phyloP scores from a whole-genome alignment of 2,888 invertebrate species.

The Nomada ruficornis region DNA sequence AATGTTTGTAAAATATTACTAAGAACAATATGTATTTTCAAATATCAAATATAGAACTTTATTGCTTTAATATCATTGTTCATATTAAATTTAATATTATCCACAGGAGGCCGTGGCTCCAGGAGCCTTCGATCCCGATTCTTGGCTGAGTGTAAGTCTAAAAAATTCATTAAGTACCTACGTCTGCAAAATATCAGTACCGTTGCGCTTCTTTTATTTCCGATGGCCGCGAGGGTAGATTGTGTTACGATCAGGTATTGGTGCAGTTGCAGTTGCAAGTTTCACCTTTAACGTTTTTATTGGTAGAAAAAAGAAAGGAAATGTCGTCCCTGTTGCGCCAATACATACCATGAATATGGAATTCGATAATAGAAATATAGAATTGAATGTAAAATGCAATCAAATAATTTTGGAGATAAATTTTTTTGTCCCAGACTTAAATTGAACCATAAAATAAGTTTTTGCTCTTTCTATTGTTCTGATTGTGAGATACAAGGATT shows the following conservation, averaged over 20 bases:
- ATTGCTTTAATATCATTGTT: not conserved
- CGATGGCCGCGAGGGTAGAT: not conserved
- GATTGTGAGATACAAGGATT: too few species aligned
- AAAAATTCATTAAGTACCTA: not conserved
- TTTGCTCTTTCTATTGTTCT: too few species aligned
- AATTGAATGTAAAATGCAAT: too few species aligned
- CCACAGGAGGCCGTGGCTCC: constrained; percentile 39
- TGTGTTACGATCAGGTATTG: not conserved
- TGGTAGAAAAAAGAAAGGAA: not conserved
- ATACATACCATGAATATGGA: too few species aligned
- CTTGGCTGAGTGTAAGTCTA: constrained; percentile 71
- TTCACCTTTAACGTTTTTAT: not conserved
- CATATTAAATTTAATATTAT: not conserved
- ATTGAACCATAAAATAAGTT: too few species aligned
- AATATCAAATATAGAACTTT: not conserved
- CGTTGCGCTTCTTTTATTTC: not conserved
- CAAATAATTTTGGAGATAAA: too few species aligned
- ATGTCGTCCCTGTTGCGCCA: too few species aligned
- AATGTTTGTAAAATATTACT: not conserved
- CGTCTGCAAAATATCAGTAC: not conserved
- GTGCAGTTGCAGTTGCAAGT: not conserved
- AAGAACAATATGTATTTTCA: not conserved
- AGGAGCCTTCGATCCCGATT: constrained; percentile 74
- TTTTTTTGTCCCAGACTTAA: too few species aligned
- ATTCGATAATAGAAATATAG: too few species aligned